phyloP scores from a whole-genome alignment of 2,888 invertebrate species.

The Calameuta filiformis region DNA sequence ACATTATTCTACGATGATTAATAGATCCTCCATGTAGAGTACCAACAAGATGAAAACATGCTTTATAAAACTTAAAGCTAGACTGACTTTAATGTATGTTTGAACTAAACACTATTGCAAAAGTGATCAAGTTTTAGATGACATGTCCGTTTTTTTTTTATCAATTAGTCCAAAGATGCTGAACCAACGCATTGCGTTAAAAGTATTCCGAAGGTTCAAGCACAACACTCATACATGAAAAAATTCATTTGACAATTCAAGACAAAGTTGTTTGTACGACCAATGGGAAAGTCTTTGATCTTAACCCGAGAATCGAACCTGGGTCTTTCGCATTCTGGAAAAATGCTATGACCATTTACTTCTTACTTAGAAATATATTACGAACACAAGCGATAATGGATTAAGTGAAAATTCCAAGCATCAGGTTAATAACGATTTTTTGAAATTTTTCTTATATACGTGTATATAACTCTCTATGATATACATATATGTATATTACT shows the following conservation, averaged over 20 bases:
- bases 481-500: neutral
- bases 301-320: neutral
- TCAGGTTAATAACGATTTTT: neutral
- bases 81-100: neutral
- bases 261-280: neutral
- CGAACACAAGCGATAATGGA: neutral
- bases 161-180: neutral
- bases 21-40: neutral
- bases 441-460: neutral
- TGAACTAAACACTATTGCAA: neutral
- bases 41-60: neutral
- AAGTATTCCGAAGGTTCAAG: neutral
- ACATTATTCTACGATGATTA: neutral
- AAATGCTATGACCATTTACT: too few species aligned
- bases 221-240: neutral
- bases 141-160: neutral
- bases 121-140: neutral
- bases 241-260: neutral
- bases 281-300: neutral
- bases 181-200: neutral
- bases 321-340: too few species aligned
- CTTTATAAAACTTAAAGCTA: neutral
- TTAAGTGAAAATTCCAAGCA: neutral
- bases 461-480: neutral
- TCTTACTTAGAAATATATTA: neutral